phyloP scores from a whole-genome alignment of 2,797 vertebrate species.

The Hemitrygon akajei region DNA sequence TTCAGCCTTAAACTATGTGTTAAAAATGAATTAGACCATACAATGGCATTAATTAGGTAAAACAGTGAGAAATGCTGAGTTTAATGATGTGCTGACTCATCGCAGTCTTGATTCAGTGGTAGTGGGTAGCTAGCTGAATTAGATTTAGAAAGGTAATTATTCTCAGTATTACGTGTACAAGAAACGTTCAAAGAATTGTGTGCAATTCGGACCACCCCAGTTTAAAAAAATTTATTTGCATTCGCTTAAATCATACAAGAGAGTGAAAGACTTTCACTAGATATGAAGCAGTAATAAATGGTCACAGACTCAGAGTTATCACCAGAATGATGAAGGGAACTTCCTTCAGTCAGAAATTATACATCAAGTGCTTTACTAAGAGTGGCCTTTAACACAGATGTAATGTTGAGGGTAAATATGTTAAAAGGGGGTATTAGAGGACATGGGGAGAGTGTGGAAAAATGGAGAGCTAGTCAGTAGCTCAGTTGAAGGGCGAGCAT shows the following conservation, averaged over 20 bases:
- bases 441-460: background rate
- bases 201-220: background rate
- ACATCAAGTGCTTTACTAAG: background rate
- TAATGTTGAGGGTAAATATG: background rate
- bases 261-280: background rate
- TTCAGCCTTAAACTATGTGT: slow-evolving; percentile 7
- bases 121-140: too few relatives aligned
- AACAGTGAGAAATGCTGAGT: background rate
- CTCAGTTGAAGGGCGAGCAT: background rate
- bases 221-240: background rate
- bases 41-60: slow-evolving; percentile 2
- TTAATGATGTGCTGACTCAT: background rate
- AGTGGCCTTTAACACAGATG: background rate
- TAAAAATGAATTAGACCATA: background rate
- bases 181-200: background rate
- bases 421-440: background rate
- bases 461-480: background rate
- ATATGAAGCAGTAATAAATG: background rate
- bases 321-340: background rate
- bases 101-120: background rate
- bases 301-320: background rate
- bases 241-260: background rate
- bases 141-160: background rate
- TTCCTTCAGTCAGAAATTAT: background rate
- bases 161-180: background rate